phyloP scores from a whole-genome alignment of 2,113 vertebrate species.

The Triplophysa dalaica region DNA sequence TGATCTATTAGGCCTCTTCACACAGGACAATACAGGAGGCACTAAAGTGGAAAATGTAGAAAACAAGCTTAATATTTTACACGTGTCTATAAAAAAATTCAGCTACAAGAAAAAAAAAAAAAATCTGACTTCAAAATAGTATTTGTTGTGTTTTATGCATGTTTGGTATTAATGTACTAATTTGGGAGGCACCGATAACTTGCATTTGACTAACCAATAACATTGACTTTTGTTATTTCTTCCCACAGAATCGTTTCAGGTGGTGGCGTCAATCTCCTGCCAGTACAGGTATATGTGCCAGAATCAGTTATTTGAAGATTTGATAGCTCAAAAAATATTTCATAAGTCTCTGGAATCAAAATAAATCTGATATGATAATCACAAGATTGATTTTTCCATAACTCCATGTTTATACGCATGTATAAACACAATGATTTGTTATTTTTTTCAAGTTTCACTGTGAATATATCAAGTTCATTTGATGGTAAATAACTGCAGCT shows the following conservation, averaged over 20 bases:
- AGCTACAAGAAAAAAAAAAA: no score
- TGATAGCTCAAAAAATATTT: slow-evolving; percentile 33
- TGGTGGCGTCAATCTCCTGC: slow-evolving; percentile 19
- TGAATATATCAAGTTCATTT: background rate
- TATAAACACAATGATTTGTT: background rate
- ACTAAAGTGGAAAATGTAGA: slow-evolving; percentile 1
- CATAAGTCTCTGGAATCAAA: slow-evolving; percentile 35
- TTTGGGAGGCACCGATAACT: background rate
- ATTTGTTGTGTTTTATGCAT: background rate
- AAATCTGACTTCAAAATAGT: no score
- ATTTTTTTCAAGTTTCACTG: background rate
- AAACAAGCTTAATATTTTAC: no score
- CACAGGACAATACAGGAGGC: slow-evolving; percentile 37
- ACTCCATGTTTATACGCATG: no score
- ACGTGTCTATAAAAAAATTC: no score
- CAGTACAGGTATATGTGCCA: slow-evolving; percentile 32
- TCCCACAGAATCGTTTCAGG: slow-evolving; percentile 10
- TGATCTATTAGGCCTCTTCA: slow-evolving; percentile 6
- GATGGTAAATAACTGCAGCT: slow-evolving; percentile 17
- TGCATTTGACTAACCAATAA: slow-evolving; percentile 40
- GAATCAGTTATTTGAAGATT: slow-evolving; percentile 38
- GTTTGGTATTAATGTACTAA: background rate
- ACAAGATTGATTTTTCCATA: background rate
- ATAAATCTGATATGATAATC: background rate
- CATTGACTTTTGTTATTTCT: background rate